Evolutionary conservation across 2,797 vertebrate genomes (phyloP), one percentile per base, ranked within the genome.

Genomic region (Micromesistius poutassou): DNA sequence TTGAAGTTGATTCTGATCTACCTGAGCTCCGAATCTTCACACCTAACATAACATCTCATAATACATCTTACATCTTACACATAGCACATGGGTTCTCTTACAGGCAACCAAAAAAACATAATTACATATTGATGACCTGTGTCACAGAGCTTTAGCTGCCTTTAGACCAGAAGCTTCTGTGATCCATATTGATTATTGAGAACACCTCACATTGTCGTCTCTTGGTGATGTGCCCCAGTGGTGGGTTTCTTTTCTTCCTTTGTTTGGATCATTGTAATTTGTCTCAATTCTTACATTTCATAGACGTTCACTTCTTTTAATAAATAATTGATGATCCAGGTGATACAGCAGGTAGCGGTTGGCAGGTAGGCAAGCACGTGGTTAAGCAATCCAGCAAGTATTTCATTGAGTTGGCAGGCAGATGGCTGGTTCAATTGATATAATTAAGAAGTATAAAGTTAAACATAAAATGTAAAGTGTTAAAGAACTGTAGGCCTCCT

Each of bases 71-170:
- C 83, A 79, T 80, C 82, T 90, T 74, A 46, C 82, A 84, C 77
- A 82, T 83, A 83, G 76, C 84, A 81, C 85, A 85, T 87, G 87
- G 87, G 86, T 86, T 88, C n/a, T n/a, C n/a, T n/a, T n/a, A n/a
- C 19, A 62, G 19, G 50, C 50, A 62, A n/a, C 22, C 5, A n/a
- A n/a, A 7, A 50, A 88, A 83, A 78, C 79, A 82, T 7, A 86
- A 91, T 88, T 85, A 81, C 80, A 81, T 85, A 91, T 91, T 87
- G 88, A 92, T 89, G 83, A 81, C 77, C 71, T 76, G 78, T 81
- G 81, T 89, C 79, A 81, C 82, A 84, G 70, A 74, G 77, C 79
- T 74, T 62, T 79, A 22, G 71, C 82, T 80, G 86, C 79, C 80
- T 84, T 19, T 81, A 75, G 82, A 80, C 70, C 75, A 72, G 84